phyloP scores from a whole-genome alignment of 2,797 vertebrate genomes.

The Bradypodion pumilum region DNA sequence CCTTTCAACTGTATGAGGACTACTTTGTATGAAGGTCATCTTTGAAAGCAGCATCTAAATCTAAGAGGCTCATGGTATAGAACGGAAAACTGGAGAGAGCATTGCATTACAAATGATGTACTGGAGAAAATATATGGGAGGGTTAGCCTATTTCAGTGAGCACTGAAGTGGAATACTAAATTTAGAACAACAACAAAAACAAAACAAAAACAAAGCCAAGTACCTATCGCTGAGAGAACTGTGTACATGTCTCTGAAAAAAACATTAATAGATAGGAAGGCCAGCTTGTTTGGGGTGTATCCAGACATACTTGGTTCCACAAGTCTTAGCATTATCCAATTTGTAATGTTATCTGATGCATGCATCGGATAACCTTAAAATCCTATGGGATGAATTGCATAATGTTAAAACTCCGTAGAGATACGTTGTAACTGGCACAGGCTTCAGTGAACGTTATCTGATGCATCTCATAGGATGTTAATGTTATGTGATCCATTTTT shows the following conservation, averaged over 20 bases:
- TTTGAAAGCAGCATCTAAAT: constrained; percentile 43
- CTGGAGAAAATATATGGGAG: constrained; percentile 57
- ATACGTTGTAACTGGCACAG: too few relatives aligned
- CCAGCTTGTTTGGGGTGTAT: constrained; percentile 36
- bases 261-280: constrained; percentile 60
- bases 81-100: constrained; percentile 40
- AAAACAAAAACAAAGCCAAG: constrained; percentile 70
- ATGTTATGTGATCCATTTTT: too few relatives aligned
- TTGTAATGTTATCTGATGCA: too few relatives aligned
- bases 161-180: constrained; percentile 68
- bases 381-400: too few relatives aligned
- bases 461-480: too few relatives aligned
- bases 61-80: constrained; percentile 44
- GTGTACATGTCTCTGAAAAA: constrained; percentile 65
- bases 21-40: constrained; percentile 37
- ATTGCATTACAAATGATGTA: constrained; percentile 43
- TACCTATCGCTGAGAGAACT: constrained; percentile 66
- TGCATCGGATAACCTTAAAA: too few relatives aligned
- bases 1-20: constrained; percentile 39
- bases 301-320: too few relatives aligned
- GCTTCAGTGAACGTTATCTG: too few relatives aligned
- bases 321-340: too few relatives aligned
- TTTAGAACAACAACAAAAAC: constrained; percentile 71
- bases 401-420: too few relatives aligned
- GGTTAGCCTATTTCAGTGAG: constrained; percentile 63